Evolutionary conservation across 2,888 invertebrate genomes (phyloP).

Genomic region (Lordiphosa fenestrarum): DNA sequence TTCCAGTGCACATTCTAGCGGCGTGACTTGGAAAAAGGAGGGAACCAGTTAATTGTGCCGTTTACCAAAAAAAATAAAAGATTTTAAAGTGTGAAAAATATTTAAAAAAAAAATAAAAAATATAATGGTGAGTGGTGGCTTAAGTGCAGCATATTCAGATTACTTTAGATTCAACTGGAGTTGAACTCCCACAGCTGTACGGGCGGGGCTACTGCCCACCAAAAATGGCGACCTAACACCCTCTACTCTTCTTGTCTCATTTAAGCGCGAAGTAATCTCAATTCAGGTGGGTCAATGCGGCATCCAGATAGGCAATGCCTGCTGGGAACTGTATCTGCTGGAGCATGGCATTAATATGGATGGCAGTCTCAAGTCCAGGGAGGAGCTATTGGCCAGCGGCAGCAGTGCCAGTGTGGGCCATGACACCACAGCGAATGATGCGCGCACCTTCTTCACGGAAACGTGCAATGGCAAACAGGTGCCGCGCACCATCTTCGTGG

Average conservation of each 20-base stretch:
- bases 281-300: constrained; percentile 93
- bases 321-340: constrained; percentile 91
- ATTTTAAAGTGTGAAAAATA: background rate
- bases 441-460: constrained; percentile 90
- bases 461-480: constrained; percentile 93
- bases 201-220: too few species aligned
- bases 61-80: background rate
- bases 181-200: too few species aligned
- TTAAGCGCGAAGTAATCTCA: constrained; percentile 90
- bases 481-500: constrained; percentile 84
- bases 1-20: too few species aligned
- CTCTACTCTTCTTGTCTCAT: constrained; percentile 11
- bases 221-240: too few species aligned
- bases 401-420: constrained; percentile 46
- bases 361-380: constrained; percentile 82
- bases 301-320: constrained; percentile 91
- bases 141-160: too few species aligned
- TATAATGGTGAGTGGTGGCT: background rate
- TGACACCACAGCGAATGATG: constrained; percentile 75
- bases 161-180: too few species aligned
- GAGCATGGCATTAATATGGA: constrained; percentile 91
- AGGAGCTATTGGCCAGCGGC: constrained; percentile 61
- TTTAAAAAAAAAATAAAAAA: constrained; percentile 10
- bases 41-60: background rate
- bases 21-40: background rate